Percentiles rank a stretch among this genome's conserved stretches.
Evolutionary conservation across 1,140 invertebrate genomes (phyloP).

Genomic region (Drosophila melanica): DNA sequence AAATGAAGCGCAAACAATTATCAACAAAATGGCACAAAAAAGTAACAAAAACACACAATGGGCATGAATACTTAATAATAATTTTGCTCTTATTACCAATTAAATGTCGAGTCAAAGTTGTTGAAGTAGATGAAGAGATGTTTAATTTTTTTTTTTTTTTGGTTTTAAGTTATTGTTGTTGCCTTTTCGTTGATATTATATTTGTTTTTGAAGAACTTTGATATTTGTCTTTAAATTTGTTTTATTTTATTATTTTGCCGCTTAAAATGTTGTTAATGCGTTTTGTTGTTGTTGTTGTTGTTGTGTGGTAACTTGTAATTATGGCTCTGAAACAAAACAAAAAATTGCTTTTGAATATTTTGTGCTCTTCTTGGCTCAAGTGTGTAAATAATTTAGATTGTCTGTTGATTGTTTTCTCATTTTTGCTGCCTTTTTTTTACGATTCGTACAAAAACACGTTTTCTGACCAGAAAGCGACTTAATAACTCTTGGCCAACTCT

Average conservation of each 20-base stretch:
- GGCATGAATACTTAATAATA: conserved; percentile 64
- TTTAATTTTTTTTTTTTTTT: conserved; percentile 35
- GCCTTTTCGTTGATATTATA: conserved; percentile 26
- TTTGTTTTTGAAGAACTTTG: conserved; percentile 19
- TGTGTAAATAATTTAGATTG: conserved; percentile 27
- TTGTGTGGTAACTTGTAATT: conserved; percentile 64
- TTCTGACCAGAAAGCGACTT: conserved; percentile 21
- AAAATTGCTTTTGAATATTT: conserved; percentile 63
- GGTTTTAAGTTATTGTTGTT: conserved; percentile 20
- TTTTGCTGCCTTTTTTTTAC: conserved; percentile 24
- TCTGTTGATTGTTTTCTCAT: conserved; percentile 6
- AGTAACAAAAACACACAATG: conserved; percentile 71
- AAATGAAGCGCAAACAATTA: conserved; percentile 61
- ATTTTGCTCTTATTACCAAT: conserved; percentile 80
- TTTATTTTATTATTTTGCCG: conserved; percentile 39
- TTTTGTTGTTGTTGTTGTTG: conserved; percentile 38
- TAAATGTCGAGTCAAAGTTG: conserved; percentile 78
- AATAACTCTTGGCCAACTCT: conserved; percentile 33
- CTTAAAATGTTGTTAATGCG: conserved; percentile 42
- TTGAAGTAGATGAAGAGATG: conserved; percentile 68
- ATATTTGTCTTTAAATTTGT: conserved; percentile 29
- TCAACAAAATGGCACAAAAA: conserved; percentile 52
- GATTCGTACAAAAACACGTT: conserved; percentile 59
- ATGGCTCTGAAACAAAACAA: conserved; percentile 71
- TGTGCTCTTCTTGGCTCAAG: conserved; percentile 48